These are phyloP conservation scores for Mamestra configurata DNA, from an alignment of 1,140 invertebrate species.

Conservation along the genomic window DNA sequence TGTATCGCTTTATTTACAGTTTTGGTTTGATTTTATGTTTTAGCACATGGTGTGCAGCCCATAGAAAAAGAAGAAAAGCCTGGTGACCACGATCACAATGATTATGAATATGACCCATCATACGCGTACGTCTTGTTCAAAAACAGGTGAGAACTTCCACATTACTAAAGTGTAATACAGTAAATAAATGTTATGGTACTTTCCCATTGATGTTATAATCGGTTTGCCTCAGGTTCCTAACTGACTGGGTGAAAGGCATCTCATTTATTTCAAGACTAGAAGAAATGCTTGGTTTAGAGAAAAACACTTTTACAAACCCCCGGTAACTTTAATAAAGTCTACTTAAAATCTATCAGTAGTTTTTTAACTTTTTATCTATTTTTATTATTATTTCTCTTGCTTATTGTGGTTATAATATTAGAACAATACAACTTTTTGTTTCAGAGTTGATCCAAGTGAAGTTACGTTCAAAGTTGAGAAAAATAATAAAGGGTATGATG, in stretches of 20 bases:
- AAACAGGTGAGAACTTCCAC: conserved; percentile 85
- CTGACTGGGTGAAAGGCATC: conserved; percentile 89
- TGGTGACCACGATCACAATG: conserved; percentile 77
- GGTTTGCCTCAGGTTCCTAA: conserved; percentile 70
- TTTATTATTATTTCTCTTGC: conserved; percentile 13
- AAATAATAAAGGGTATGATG: conserved; percentile 91
- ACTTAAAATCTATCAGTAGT: not conserved
- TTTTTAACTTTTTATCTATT: conserved; percentile 37
- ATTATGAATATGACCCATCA: conserved; percentile 90
- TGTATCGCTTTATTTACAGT: conserved; percentile 9
- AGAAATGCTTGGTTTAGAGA: conserved; percentile 89
- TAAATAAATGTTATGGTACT: conserved; percentile 27
- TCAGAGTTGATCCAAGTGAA: conserved; percentile 92
- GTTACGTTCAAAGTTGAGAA: conserved; percentile 94
- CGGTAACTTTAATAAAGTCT: conserved; percentile 69
- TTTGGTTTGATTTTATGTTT: conserved; percentile 62
- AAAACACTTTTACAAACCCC: conserved; percentile 83
- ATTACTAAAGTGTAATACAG: not conserved
- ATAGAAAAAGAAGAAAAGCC: conserved; percentile 62
- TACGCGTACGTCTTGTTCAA: conserved; percentile 92
- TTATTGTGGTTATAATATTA: not conserved
- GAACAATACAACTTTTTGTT: conserved; percentile 59
- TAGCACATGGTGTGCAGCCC: conserved; percentile 65
- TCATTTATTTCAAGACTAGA: conserved; percentile 89
- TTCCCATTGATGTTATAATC: conserved; percentile 20